Percentiles rank a stretch among this genome's conserved stretches.
phyloP scores from a whole-genome alignment of 2,113 vertebrate species.

The Thryonomys swinderianus region DNA sequence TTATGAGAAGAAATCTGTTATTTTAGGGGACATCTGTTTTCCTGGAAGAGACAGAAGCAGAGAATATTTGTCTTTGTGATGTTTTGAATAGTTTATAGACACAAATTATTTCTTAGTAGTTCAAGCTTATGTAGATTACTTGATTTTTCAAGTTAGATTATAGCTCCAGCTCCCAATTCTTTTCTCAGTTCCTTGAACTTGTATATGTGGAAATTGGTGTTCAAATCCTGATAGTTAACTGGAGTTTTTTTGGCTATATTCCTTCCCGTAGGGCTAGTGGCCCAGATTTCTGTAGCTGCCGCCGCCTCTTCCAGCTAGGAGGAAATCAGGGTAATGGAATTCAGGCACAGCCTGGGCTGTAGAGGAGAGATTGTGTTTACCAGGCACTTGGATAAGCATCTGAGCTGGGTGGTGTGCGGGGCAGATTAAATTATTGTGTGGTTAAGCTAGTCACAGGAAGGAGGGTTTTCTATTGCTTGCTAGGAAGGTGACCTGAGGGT shows the following conservation, averaged over 20 bases:
- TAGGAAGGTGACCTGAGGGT: not conserved
- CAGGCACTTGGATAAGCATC: slow-evolving; percentile 68
- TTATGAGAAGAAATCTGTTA: slow-evolving; percentile 28
- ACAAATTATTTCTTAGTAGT: slow-evolving; percentile 34
- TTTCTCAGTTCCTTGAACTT: not conserved
- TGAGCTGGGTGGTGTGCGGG: slow-evolving; percentile 38
- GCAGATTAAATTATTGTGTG: slow-evolving; percentile 55
- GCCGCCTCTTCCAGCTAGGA: slow-evolving; percentile 32
- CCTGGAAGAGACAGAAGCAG: slow-evolving; percentile 22
- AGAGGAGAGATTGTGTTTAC: slow-evolving; percentile 66
- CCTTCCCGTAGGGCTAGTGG: slow-evolving; percentile 55
- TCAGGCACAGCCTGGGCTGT: slow-evolving; percentile 60
- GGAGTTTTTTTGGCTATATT: slow-evolving; percentile 24
- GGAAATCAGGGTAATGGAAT: slow-evolving; percentile 80
- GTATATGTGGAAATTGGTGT: slow-evolving; percentile 63
- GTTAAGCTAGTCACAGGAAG: not conserved
- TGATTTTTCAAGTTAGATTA: slow-evolving; percentile 1
- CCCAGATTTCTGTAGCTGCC: slow-evolving; percentile 59
- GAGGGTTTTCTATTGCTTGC: not conserved
- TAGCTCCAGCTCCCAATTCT: not conserved
- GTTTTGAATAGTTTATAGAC: slow-evolving; percentile 24
- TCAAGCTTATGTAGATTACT: not conserved
- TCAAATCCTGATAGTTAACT: not conserved
- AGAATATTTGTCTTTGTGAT: slow-evolving; percentile 40
- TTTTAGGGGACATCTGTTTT: slow-evolving; percentile 49